Percentiles rank a stretch among this genome's conserved stretches.
These are phyloP conservation scores for Tiphia femorata DNA, from an alignment of 2,888 invertebrate species.

Conservation along the genomic window DNA sequence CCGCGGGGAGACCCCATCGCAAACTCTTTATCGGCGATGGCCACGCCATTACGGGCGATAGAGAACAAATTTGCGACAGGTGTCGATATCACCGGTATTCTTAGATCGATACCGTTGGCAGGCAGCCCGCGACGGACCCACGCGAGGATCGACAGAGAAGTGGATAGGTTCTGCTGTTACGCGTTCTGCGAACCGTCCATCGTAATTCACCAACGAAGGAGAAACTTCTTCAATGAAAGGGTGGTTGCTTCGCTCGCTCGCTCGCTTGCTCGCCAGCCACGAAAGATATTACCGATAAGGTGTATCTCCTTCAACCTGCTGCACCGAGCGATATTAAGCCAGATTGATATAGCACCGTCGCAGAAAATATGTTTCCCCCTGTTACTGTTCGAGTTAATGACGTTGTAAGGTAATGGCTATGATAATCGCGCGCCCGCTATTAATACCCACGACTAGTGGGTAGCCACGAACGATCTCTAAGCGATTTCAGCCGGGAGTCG, in stretches of 20 bases:
- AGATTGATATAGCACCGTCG: conserved; percentile 46
- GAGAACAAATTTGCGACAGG: conserved; percentile 28
- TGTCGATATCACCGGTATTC: conserved; percentile 14
- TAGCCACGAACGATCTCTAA: conserved; percentile 37
- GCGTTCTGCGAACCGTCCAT: conserved; percentile 7
- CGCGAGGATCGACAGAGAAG: conserved; percentile 19
- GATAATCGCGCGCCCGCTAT: conserved; percentile 45
- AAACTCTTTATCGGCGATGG: conserved; percentile 1
- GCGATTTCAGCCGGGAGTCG: conserved; percentile 20
- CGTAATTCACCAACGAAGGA: conserved; percentile 43
- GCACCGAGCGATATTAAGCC: conserved; percentile 40
- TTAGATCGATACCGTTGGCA: conserved; percentile 3
- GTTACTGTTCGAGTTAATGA: conserved; percentile 46
- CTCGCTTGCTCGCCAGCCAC: conserved; percentile 30
- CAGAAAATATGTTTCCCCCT: conserved; percentile 45
- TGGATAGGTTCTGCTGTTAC: conserved; percentile 29
- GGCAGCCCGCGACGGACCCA: conserved; percentile 12
- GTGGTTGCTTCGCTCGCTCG: conserved; percentile 18
- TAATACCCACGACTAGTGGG: conserved; percentile 45
- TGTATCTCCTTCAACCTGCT: conserved; percentile 47
- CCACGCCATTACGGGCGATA: conserved; percentile 8
- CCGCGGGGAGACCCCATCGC: conserved; percentile 7
- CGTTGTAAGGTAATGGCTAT: conserved; percentile 48
- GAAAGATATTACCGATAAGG: conserved; percentile 50
- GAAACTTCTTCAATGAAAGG: conserved; percentile 40